Base-by-base conservation (phyloP, 2,113 vertebrate genomes). In the Ibidorhyncha struthersii region DNA sequence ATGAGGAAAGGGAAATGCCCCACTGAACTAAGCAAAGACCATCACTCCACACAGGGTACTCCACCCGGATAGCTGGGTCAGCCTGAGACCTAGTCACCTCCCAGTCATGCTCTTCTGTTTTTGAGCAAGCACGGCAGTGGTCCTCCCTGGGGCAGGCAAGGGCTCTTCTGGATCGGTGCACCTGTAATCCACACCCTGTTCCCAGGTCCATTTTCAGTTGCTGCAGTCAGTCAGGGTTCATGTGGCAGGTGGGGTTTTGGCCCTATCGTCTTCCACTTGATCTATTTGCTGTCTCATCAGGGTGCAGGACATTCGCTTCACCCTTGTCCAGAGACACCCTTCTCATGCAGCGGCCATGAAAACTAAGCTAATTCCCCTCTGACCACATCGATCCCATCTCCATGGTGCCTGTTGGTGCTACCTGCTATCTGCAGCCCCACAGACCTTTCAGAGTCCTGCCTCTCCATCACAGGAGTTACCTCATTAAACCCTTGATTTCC, bases 101-200 rank as follows among this genome's bases (percentile, higher is more conserved):
- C 27, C 40, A 34, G 36, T 10, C 2, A 0, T 61, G 22, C 15
- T 53, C 21, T 55, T 55, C 22, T 50, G 22, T 27, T 12, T 41
- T 30, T 43, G 8, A 63, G 19, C 52, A 50, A 84, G 15, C 8
- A n/a, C 21, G 67, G 2, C 50, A 23, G 8, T 8, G 10, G 4
- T 11, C 19, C 23, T 61, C 9, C 6, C 43, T 73, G 43, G 11
- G 22, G 11, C 0, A 0, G 36, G 25, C 50, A 70, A 1, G 1
- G 58, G 49, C 52, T 18, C 4, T 21, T 61, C 61, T 45, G 74
- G 36, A 8, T 40, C 5, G 1, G 5, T 21, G 13, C 1, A 2
- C 21, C 43, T 76, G 12, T 41, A 59, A 61, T 11, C 55, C 50
- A 7, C 14, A 26, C 14, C 19, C 12, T 47, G 13, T 23, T 67